phyloP scores from a whole-genome alignment of 23 tunicate species.

The Ciona savignyi region DNA sequence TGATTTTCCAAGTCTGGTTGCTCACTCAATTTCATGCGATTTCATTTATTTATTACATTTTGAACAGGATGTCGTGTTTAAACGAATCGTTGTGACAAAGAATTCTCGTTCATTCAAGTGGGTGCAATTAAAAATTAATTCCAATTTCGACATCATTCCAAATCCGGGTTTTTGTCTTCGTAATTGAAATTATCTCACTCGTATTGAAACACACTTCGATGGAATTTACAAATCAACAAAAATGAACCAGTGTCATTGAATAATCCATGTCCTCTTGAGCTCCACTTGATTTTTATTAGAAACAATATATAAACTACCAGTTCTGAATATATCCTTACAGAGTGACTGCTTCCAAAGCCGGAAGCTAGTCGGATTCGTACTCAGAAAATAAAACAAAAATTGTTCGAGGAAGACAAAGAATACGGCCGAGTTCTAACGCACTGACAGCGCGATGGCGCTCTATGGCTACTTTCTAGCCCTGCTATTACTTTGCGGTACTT shows the following conservation, averaged over 20 bases:
- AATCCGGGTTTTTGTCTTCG: not conserved
- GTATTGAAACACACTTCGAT: not conserved
- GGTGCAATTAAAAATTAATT: not conserved
- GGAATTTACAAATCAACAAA: not conserved
- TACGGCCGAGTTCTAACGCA: conserved; percentile 32
- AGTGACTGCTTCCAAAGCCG: conserved; percentile 49
- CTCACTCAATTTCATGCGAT: not conserved
- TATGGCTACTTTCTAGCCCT: conserved; percentile 42
- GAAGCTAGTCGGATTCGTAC: conserved; percentile 26
- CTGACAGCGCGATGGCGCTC: conserved; percentile 72
- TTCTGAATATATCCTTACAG: not conserved
- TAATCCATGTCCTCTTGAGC: too few relatives aligned
- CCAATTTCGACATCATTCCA: not conserved
- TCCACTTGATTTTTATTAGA: not conserved
- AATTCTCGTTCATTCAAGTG: not conserved
- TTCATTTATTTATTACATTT: not conserved
- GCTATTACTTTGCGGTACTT: conserved; percentile 75
- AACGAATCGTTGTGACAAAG: not conserved
- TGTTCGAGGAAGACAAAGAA: not conserved
- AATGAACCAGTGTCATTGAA: not conserved
- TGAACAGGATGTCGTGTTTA: not conserved
- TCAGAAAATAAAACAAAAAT: not conserved
- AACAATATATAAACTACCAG: not conserved
- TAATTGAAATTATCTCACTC: not conserved
- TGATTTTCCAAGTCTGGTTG: not conserved